Conservation (phyloP, 2,797 vertebrate genomes). For the Takifugu ocellatus region DNA sequence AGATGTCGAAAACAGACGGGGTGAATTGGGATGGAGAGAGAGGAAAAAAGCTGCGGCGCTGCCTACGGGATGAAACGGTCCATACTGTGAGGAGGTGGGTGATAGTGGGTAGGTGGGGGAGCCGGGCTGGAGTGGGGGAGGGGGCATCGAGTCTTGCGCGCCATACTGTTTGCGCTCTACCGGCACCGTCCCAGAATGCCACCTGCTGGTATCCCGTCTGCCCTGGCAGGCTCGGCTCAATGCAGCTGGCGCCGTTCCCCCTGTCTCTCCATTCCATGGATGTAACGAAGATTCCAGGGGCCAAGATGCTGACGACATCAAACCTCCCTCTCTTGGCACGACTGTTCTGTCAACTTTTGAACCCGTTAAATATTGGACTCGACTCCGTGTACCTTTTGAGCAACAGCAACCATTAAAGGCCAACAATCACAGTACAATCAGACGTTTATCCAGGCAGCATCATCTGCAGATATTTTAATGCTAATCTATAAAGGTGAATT, state of each 20-base stretch:
- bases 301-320: constrained; percentile 27
- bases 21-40: constrained; percentile 3
- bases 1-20: background rate
- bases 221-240: constrained; percentile 56
- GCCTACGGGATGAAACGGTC: constrained; percentile 47
- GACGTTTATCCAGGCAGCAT: too few species aligned
- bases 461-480: too few species aligned
- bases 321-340: constrained; percentile 27
- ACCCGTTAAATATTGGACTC: constrained; percentile 4
- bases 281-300: constrained; percentile 32
- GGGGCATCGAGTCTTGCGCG: constrained; percentile 45
- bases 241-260: constrained; percentile 60
- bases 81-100: constrained; percentile 72
- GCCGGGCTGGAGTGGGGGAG: constrained; percentile 47
- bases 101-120: constrained; percentile 55
- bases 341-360: constrained; percentile 29
- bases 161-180: constrained; percentile 60
- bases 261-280: constrained; percentile 30
- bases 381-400: too few species aligned
- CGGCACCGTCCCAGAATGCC: constrained; percentile 57
- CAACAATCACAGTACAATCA: too few species aligned
- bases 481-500: too few species aligned
- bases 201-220: constrained; percentile 76
- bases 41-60: constrained; percentile 23
- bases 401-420: too few species aligned